Evolutionary conservation across 2,888 invertebrate genomes (phyloP).

Genomic region (Cheilosia impressa): DNA sequence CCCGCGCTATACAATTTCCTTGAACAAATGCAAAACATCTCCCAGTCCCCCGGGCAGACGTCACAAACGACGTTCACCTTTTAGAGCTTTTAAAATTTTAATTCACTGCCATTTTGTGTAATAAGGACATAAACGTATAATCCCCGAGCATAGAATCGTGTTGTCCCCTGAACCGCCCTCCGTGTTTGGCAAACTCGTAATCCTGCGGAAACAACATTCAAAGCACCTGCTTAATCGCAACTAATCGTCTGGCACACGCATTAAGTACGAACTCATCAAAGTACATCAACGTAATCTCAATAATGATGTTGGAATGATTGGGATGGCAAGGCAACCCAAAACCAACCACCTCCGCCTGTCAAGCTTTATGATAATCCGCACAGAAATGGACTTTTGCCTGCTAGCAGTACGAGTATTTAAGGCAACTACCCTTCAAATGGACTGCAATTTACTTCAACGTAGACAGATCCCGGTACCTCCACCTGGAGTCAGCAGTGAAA

Average conservation of each 20-base stretch:
- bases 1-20: neutral
- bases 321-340: constrained; percentile 5
- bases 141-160: constrained; percentile 50
- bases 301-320: constrained; percentile 58
- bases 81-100: constrained; percentile 67
- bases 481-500: constrained; percentile 24
- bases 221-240: constrained; percentile 75
- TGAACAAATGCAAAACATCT: constrained; percentile 35
- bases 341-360: constrained; percentile 11
- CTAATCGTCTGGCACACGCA: constrained; percentile 74
- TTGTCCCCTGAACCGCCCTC: constrained; percentile 19
- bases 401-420: constrained; percentile 61
- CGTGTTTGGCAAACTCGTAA: constrained; percentile 37
- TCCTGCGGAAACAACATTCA: constrained; percentile 74
- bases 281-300: constrained; percentile 74
- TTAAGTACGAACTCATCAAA: constrained; percentile 73
- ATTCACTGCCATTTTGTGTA: constrained; percentile 65
- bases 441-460: constrained; percentile 61
- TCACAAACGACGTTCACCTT: constrained; percentile 24
- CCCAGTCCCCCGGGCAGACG: neutral
- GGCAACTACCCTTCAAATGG: constrained; percentile 50
- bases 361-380: constrained; percentile 68
- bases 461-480: constrained; percentile 9
- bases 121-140: constrained; percentile 57
- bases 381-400: constrained; percentile 68